These are phyloP conservation scores for Glaucopsyche alexis DNA, from an alignment of 2,888 invertebrate genomes.

Conservation along the genomic window DNA sequence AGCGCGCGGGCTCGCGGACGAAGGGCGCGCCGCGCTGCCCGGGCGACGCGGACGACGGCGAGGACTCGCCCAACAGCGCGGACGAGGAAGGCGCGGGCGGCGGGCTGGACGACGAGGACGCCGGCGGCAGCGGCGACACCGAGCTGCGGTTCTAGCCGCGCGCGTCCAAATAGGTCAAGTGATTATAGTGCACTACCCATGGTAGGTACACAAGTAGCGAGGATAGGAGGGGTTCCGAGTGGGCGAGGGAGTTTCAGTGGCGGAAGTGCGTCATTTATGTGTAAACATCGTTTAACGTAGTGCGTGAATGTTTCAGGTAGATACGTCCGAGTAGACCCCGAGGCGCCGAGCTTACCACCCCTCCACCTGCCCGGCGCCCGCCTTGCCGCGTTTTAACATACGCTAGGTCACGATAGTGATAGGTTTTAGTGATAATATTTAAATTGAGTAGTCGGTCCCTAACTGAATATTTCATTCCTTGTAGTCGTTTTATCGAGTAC, in stretches of 20 bases:
- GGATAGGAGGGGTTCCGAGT: too few species aligned
- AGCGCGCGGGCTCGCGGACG: slow-evolving; percentile 91
- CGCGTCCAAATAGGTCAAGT: neutral
- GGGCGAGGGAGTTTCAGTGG: too few species aligned
- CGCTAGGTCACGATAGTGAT: slow-evolving; percentile 2
- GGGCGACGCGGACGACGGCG: slow-evolving; percentile 56
- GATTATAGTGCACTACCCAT: too few species aligned
- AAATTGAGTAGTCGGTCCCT: neutral
- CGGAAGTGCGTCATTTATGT: neutral
- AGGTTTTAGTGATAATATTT: neutral
- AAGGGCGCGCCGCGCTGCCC: slow-evolving; percentile 71
- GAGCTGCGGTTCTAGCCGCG: slow-evolving; percentile 68
- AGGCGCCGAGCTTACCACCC: neutral
- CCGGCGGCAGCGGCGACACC: slow-evolving; percentile 78
- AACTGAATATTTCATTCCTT: neutral
- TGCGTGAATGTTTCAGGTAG: neutral
- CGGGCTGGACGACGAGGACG: slow-evolving; percentile 87
- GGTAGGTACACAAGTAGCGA: too few species aligned
- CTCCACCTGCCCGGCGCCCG: neutral
- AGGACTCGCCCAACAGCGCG: slow-evolving; percentile 58
- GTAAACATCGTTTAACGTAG: neutral
- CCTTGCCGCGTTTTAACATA: neutral
- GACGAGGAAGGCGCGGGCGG: slow-evolving; percentile 72
- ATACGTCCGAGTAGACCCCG: neutral
- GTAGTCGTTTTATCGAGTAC: neutral